These are phyloP conservation scores for Labeo catla DNA, from an alignment of 2,113 vertebrate species.

Conservation along the genomic window DNA sequence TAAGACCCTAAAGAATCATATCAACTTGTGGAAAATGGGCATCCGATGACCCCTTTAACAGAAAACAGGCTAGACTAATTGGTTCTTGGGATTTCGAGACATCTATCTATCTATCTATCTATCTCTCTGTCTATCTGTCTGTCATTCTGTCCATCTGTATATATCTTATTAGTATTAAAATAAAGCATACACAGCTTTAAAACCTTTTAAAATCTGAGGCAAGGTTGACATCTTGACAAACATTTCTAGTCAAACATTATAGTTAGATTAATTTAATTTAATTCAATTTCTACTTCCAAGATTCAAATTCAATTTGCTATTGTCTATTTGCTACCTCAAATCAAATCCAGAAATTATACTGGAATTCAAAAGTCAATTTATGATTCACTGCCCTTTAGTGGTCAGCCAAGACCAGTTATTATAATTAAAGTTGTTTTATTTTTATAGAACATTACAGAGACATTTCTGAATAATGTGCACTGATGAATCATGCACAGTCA, in stretches of 20 bases:
- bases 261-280: not conserved
- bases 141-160: not conserved
- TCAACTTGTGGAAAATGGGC: too few species aligned
- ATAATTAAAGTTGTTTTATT: not conserved
- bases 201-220: not conserved
- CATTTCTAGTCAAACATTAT: not conserved
- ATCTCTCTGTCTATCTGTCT: not conserved
- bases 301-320: not conserved
- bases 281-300: not conserved
- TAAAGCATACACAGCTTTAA: not conserved
- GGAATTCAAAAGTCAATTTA: not conserved
- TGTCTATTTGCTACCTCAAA: not conserved
- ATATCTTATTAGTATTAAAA: not conserved
- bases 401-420: not conserved
- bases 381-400: not conserved
- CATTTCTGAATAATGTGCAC: not conserved
- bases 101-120: not conserved
- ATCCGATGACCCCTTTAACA: too few species aligned
- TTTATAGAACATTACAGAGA: not conserved
- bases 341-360: not conserved
- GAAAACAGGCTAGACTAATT: too few species aligned
- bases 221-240: not conserved
- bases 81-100: too few species aligned
- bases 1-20: too few species aligned
- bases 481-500: not conserved